Base-by-base conservation (phyloP, 1,140 invertebrate species). In the Aphelenchoides fujianensis region DNA sequence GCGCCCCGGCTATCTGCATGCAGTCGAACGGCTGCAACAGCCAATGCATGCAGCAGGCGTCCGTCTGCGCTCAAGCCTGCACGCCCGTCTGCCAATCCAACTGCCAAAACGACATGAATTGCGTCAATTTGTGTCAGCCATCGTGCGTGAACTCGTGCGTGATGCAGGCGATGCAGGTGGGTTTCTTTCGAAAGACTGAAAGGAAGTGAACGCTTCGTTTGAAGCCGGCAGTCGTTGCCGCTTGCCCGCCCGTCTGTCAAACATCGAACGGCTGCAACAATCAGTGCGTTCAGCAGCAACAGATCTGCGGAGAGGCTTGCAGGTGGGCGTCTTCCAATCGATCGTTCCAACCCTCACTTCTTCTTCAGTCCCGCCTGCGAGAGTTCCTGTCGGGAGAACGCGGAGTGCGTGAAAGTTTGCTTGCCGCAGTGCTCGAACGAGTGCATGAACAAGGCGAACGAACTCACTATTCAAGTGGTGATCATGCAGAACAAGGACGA, bases 11-110 rank as follows among this genome's bases (percentile, higher is more conserved):
- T 34, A 62, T 59, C 7, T 59, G 55, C n/a, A n/a, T n/a, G n/a
- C n/a, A n/a, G n/a, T 59, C 55, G 34, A 19, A 5, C 5, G 55
- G 55, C 5, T 64, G 53, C 30, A 54, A 5, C 28, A 64, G 32
- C 59, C 68, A 57, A 5, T 73, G 71, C 53, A 30, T 68, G 30
- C 74, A 77, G 41, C 76, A 77, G 55, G 64, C 70, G 32, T 59
- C 67, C 19, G 66, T 78, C 31, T 78, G 76, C 57, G 19, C 30
- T 16, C 36, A 71, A 27, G 76, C 76, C 31, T 78, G 76, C 53
- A 52, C 71, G 23, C 71, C 76, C 16, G 66, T 62, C 1, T 78
- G 76, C 69, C 55, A 59, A 59, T 7, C 5, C 23, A 59, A 23
- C 34, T 69, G 67, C 28, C 52, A 57, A 57, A 48, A 48, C n/a